Evolutionary conservation across 1,140 invertebrate genomes (phyloP).

Genomic region (Copidosoma floridanum): DNA sequence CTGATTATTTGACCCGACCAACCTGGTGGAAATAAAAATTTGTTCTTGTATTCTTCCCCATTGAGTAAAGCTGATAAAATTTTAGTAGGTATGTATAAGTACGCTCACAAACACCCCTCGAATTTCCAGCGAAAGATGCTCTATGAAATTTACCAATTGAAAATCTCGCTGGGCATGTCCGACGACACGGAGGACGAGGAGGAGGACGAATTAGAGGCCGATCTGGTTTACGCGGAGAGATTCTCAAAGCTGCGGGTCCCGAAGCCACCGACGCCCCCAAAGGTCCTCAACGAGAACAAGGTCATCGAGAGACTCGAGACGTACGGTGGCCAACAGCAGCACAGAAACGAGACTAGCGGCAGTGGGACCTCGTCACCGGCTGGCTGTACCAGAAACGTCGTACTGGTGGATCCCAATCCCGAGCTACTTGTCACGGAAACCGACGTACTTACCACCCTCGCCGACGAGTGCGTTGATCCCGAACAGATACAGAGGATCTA

Average conservation of each 20-base stretch:
- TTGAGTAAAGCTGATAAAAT: too few relatives aligned
- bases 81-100: too few relatives aligned
- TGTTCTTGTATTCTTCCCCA: too few relatives aligned
- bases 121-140: constrained; percentile 54
- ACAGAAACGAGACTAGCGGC: constrained; percentile 5
- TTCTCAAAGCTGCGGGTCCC: constrained; percentile 27
- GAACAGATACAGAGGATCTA: constrained; percentile 44
- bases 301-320: constrained; percentile 37
- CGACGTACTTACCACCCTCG: constrained; percentile 44
- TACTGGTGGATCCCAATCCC: constrained; percentile 45
- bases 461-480: constrained; percentile 45
- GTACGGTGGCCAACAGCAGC: constrained; percentile 29
- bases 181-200: constrained; percentile 42
- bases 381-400: constrained; percentile 31
- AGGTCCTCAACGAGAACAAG: constrained; percentile 44
- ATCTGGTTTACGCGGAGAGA: constrained; percentile 33
- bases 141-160: constrained; percentile 52
- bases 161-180: constrained; percentile 47
- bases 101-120: too few relatives aligned
- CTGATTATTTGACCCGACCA: too few relatives aligned
- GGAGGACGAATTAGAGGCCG: constrained; percentile 12
- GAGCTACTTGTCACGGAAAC: constrained; percentile 43
- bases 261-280: constrained; percentile 45
- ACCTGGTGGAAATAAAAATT: too few relatives aligned
- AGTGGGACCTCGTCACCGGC: constrained; percentile 29